Evolutionary conservation across 2,888 invertebrate species (phyloP), one percentile per base, ranked within the genome.

Genomic region (Phania funesta): DNA sequence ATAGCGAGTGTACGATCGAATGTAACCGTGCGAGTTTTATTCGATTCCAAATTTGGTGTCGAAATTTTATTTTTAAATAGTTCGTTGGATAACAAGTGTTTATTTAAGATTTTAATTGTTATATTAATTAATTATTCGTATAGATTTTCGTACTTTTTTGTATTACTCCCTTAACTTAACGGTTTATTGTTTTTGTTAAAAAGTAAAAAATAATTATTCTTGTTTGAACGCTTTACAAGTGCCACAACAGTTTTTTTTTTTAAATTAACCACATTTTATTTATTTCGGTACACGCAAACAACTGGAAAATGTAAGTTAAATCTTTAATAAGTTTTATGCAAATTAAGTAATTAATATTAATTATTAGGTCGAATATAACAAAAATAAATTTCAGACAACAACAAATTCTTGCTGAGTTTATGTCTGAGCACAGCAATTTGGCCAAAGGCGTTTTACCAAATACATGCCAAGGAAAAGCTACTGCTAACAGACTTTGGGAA

Each of bases 1-100:
- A 54, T 54, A 54, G 29, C 29, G 18, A 44, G 44, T 44, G 44
- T 44, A 44, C 18, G 44, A 44, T 44, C 44, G 44, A 44, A 44
- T 44, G 44, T 44, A 29, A 54, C 7, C 29, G 54, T 29, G 26
- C 54, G n/a, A n/a, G n/a, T n/a, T n/a, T n/a, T n/a, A n/a, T n/a
- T n/a, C n/a, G n/a, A n/a, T n/a, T n/a, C n/a, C n/a, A n/a, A n/a
- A n/a, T n/a, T n/a, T n/a, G n/a, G n/a, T n/a, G n/a, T n/a, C n/a
- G n/a, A n/a, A n/a, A n/a, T n/a, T n/a, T n/a, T n/a, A n/a, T n/a
- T n/a, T n/a, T n/a, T n/a, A n/a, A n/a, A n/a, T n/a, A n/a, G 29
- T 54, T 54, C 29, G 54, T 29, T 26, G 50, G 44, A 44, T 44
- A 44, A 44, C 44, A 44, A 50, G 54, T 29, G 16, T 44, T 44